Evolutionary conservation across 2,113 vertebrate genomes (phyloP).

Genomic region (Lagenorhynchus albirostris): DNA sequence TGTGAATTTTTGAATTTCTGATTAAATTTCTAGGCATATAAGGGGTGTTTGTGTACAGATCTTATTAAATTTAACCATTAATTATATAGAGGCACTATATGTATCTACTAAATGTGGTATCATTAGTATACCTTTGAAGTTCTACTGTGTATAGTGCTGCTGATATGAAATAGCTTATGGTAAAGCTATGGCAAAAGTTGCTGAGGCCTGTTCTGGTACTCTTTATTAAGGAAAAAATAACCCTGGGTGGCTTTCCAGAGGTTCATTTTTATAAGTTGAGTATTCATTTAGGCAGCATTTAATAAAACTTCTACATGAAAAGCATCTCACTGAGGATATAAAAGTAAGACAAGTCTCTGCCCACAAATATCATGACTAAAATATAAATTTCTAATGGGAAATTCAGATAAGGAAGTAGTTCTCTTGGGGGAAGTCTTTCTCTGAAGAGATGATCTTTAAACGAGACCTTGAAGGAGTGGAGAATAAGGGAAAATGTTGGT

Average conservation of each 20-base stretch:
- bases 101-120: not conserved
- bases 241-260: not conserved
- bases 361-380: not conserved
- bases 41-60: not conserved
- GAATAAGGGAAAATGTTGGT: not conserved
- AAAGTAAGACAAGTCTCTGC: not conserved
- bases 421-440: not conserved
- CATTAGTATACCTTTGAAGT: not conserved
- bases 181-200: not conserved
- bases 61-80: not conserved
- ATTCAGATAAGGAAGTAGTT: not conserved
- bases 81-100: not conserved
- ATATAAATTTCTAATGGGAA: not conserved
- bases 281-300: not conserved
- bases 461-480: not conserved
- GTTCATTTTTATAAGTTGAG: not conserved
- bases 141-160: not conserved
- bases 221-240: not conserved
- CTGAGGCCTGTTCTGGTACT: not conserved
- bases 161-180: not conserved
- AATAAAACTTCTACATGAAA: not conserved
- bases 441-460: not conserved
- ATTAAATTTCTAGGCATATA: not conserved
- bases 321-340: not conserved
- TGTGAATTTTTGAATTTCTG: not conserved